These are phyloP conservation scores for Allygus modestus DNA, from an alignment of 2,888 invertebrate genomes.

Conservation along the genomic window DNA sequence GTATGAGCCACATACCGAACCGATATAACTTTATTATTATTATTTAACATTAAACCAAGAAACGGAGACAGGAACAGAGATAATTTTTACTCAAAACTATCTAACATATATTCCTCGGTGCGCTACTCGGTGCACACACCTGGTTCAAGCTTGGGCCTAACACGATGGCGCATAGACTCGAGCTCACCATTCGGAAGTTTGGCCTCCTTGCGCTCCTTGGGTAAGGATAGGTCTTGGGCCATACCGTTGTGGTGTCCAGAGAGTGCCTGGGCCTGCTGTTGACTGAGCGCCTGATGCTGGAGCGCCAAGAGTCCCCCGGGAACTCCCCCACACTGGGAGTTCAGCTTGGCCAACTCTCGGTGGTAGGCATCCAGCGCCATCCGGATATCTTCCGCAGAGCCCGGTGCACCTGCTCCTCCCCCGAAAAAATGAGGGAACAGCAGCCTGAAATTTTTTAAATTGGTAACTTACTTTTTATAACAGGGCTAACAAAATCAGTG, in stretches of 20 bases:
- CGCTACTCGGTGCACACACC: conserved; percentile 74
- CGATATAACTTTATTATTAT: too few species aligned
- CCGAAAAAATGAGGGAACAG: conserved; percentile 93
- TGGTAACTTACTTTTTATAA: too few species aligned
- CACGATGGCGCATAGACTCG: conserved; percentile 82
- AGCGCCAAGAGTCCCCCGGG: conserved; percentile 77
- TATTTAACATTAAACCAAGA: too few species aligned
- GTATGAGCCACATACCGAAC: too few species aligned
- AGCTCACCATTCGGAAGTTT: conserved; percentile 72
- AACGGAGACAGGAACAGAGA: background rate
- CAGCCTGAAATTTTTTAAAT: conserved; percentile 74
- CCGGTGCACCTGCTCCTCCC: conserved; percentile 71
- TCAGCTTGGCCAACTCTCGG: conserved; percentile 94
- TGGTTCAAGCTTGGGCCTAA: conserved; percentile 91
- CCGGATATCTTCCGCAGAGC: conserved; percentile 90
- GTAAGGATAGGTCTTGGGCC: conserved; percentile 90
- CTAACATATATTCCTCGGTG: conserved; percentile 27
- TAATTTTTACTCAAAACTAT: conserved; percentile 42
- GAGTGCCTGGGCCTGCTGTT: conserved; percentile 78
- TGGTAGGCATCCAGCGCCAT: conserved; percentile 95
- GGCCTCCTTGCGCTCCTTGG: conserved; percentile 76
- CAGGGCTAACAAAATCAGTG: too few species aligned
- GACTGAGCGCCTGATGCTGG: conserved; percentile 88
- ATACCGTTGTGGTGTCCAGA: conserved; percentile 72
- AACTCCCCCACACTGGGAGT: conserved; percentile 75